Evolutionary conservation across 2,888 invertebrate species (phyloP), one percentile per base, ranked within the genome.

Genomic region (Ptilodon capucinus): DNA sequence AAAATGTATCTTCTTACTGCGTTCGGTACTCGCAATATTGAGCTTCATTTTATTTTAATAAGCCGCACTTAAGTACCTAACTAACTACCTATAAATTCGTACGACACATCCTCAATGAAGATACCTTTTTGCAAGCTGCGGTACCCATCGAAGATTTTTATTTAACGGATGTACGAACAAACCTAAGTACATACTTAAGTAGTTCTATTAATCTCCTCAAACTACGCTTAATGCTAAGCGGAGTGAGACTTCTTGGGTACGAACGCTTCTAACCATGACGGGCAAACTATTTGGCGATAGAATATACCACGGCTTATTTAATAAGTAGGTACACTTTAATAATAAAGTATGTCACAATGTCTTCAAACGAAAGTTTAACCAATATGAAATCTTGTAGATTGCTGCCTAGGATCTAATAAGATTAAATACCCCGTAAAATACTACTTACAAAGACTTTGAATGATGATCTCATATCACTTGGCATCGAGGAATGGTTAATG

Each of bases 381-480:
- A 28, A 28, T 34, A 44, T 46, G 47, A 7, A 17, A 41, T 46
- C 53, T 45, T 66, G 51, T 3, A 4, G 0, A 3, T 11, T 3
- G 7, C 0, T 0, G 2, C 1, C 16, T 48, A 59, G 50, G 53
- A 51, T 43, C 30, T 39, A 44, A 50, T 45, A 39, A 14, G 32
- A 14, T 32, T 13, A 14, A 13, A 32, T 32, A 6, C 1, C 7
- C 18, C 11, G 17, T n/a, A 18, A 14, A 21, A 23, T 11, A 68
- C 64, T 67, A n/a, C n/a, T n/a, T n/a, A 74, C 71, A 75, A 72
- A 79, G 74, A 69, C 73, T 71, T 77, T 79, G 76, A 84, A 58
- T 74, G 82, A 84, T 86, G 84, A 84, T 71, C 82, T 84, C 84
- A 81, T 78, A 78, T 77, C 77, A 76, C 64, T 72, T 73, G 73